Percentiles rank a stretch among this genome's conserved stretches.
phyloP scores from a whole-genome alignment of 2,113 vertebrate genomes.

The Zingel zingel region DNA sequence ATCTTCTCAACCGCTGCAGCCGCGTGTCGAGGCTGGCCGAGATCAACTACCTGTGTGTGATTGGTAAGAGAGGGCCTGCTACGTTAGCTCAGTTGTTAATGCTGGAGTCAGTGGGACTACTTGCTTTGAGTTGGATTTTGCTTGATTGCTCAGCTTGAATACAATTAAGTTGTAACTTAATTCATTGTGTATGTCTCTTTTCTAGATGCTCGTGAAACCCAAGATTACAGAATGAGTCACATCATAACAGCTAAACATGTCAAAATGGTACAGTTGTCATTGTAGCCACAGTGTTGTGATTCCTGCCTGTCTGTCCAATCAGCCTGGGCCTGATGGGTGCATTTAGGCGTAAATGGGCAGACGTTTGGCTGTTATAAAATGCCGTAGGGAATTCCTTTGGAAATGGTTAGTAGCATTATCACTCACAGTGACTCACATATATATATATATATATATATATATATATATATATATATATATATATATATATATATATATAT shows the following conservation, averaged over 20 bases:
- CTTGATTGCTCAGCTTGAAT: not conserved
- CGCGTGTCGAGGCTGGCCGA: conserved; percentile 83
- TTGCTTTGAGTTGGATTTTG: not conserved
- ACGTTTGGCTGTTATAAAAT: not conserved
- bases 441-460: no score
- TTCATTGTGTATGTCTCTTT: conserved; percentile 4
- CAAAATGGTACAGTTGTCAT: conserved; percentile 76
- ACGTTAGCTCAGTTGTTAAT: not conserved
- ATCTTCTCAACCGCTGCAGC: conserved; percentile 87
- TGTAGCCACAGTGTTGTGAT: not conserved
- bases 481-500: no score
- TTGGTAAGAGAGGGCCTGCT: conserved; percentile 82
- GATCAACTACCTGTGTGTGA: conserved; percentile 87
- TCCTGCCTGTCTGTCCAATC: not conserved
- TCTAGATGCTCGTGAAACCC: conserved; percentile 87
- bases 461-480: no score
- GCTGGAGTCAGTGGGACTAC: not conserved
- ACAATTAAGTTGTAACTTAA: not conserved
- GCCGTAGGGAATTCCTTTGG: not conserved
- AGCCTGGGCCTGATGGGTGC: not conserved
- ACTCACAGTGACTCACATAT: no score
- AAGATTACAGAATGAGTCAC: conserved; percentile 87
- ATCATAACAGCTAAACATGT: conserved; percentile 87
- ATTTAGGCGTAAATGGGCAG: not conserved
- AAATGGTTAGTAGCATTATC: not conserved